phyloP scores from a whole-genome alignment of 2,113 vertebrate genomes.

The Coptodon rendalli region DNA sequence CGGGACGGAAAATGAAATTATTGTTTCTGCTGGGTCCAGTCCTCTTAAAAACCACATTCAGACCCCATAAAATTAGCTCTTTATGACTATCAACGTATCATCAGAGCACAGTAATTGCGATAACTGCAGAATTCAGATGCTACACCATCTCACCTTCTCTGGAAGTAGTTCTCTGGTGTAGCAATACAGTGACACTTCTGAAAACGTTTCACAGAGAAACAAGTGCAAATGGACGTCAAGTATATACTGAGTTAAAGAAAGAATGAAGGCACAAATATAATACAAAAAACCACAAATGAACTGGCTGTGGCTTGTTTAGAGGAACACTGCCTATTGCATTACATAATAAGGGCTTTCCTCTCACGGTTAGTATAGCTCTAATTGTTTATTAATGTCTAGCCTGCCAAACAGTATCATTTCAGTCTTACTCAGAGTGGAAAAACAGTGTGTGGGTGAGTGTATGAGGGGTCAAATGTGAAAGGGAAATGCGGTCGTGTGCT shows the following conservation, averaged over 20 bases:
- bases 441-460: not conserved
- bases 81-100: not conserved
- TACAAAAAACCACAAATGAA: not conserved
- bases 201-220: not conserved
- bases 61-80: not conserved
- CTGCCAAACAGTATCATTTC: not conserved
- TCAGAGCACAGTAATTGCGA: not conserved
- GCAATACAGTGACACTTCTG: not conserved
- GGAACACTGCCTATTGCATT: not conserved
- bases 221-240: not conserved
- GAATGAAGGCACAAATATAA: not conserved
- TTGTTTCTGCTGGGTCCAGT: not conserved
- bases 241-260: not conserved
- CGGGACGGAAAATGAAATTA: not conserved
- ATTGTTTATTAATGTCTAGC: conserved; percentile 5
- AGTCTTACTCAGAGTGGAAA: not conserved
- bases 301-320: not conserved
- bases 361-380: not conserved
- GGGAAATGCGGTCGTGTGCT: not conserved
- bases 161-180: not conserved
- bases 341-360: not conserved
- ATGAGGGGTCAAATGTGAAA: conserved; percentile 1
- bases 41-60: not conserved
- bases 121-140: not conserved
- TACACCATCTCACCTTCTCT: not conserved